A percentile compares a stretch with the other conserved stretches of the same genome.
Evolutionary conservation across 2,888 invertebrate species (phyloP).

Genomic region (Lingula anatina): DNA sequence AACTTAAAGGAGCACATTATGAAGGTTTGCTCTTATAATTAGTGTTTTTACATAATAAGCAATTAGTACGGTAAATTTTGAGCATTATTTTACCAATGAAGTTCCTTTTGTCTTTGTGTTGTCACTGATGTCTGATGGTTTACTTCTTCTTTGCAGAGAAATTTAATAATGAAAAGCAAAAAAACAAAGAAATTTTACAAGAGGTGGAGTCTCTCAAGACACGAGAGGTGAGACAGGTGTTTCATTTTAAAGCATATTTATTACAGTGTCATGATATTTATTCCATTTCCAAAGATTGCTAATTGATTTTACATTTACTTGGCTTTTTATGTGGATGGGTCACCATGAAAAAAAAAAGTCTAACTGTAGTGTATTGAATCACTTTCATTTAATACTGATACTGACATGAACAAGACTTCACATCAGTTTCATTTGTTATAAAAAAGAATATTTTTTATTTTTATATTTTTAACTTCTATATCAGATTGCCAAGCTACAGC

Average conservation of each 20-base stretch:
- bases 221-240: too few species aligned
- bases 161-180: slow-evolving; percentile 37
- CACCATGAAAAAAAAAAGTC: background rate
- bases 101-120: background rate
- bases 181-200: slow-evolving; percentile 44
- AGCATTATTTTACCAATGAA: background rate
- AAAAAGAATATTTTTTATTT: too few species aligned
- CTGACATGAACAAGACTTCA: too few species aligned
- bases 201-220: too few species aligned
- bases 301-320: too few species aligned
- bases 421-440: too few species aligned
- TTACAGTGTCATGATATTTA: too few species aligned
- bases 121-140: background rate
- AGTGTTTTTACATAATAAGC: background rate
- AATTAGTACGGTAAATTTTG: background rate
- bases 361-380: too few species aligned
- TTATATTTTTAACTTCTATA: background rate
- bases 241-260: too few species aligned
- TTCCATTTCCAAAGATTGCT: too few species aligned
- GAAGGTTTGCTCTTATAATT: slow-evolving; percentile 26
- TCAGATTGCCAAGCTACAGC: slow-evolving; percentile 34
- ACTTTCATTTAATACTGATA: too few species aligned
- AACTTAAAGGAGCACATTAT: slow-evolving; percentile 43
- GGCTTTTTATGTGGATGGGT: background rate
- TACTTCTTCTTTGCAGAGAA: slow-evolving; percentile 28